Evolutionary conservation across 2,888 invertebrate species (phyloP), one percentile per base, ranked within the genome.

Genomic region (Oxytorus armatus): DNA sequence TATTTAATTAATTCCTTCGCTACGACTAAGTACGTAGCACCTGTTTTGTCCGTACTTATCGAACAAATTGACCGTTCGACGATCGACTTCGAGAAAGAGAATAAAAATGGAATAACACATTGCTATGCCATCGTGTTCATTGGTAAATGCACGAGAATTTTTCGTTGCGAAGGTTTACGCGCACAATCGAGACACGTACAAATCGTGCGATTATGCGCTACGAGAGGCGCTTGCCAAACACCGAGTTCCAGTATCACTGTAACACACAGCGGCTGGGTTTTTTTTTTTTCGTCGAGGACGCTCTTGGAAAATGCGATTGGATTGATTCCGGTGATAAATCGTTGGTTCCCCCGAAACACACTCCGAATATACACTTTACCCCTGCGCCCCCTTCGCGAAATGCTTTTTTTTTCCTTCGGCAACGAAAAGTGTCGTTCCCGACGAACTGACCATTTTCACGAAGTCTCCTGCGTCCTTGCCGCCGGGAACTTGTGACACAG

Each of bases 291-390:
- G 63, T 68, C 77, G 42, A 25, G 29, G 77, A 74, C 51, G 18
- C 47, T 82, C 81, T 74, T 77, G 78, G 83, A 82, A 84, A 86
- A 87, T 86, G 85, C 82, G 86, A 89, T 87, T 87, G 86, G 86
- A 89, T 89, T 87, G 89, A 89, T 89, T 85, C 80, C 77, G 81
- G 86, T 86, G 85, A 89, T 87, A 86, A 88, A 88, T 89, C 81
- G 82, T 80, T 59, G 63, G 66, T 76, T 47, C 75, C 63, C 72
- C 66, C 44, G 33, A 69, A 82, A 77, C 72, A 75, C 51, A 75
- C 57, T 49, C 72, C 53, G 77, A 80, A 79, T 73, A 73, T n/a
- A n/a, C 49, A 66, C 80, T 83, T 80, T 63, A 57, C 39, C 21
- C 53, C 51, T 57, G 11, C 36, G n/a, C 21, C 44, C 42, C 11